phyloP scores from a whole-genome alignment of 2,797 vertebrate species.

The Pipistrellus pipistrellus region DNA sequence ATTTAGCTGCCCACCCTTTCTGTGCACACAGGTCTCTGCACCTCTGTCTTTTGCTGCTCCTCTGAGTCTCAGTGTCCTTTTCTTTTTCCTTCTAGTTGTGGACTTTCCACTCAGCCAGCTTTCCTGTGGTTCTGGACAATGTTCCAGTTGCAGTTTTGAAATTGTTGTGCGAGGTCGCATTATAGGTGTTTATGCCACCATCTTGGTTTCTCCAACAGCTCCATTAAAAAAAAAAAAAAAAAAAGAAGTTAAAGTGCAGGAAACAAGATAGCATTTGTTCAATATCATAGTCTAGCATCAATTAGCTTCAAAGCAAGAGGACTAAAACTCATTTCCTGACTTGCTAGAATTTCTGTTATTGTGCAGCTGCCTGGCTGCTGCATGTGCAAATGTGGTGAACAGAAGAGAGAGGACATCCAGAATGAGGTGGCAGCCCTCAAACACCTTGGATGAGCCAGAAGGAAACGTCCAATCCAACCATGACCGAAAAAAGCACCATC shows the following conservation, averaged over 20 bases:
- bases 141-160: too few relatives aligned
- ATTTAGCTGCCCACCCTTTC: too few relatives aligned
- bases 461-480: neutral
- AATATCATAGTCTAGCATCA: neutral
- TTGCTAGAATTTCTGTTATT: neutral
- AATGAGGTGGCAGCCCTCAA: neutral
- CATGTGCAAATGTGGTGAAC: neutral
- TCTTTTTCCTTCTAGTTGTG: too few relatives aligned
- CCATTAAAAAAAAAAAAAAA: neutral
- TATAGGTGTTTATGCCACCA: too few relatives aligned
- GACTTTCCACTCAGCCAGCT: too few relatives aligned
- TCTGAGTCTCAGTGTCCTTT: too few relatives aligned
- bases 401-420: neutral
- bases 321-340: neutral
- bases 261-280: neutral
- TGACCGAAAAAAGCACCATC: neutral
- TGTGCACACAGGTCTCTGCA: too few relatives aligned
- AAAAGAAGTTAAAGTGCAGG: neutral
- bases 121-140: too few relatives aligned
- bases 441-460: neutral
- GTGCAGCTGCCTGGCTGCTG: neutral
- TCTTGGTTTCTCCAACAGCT: neutral
- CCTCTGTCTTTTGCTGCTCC: too few relatives aligned
- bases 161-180: too few relatives aligned
- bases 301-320: neutral